Conservation (phyloP, 2,888 invertebrate genomes). For the Carcina quercana region DNA sequence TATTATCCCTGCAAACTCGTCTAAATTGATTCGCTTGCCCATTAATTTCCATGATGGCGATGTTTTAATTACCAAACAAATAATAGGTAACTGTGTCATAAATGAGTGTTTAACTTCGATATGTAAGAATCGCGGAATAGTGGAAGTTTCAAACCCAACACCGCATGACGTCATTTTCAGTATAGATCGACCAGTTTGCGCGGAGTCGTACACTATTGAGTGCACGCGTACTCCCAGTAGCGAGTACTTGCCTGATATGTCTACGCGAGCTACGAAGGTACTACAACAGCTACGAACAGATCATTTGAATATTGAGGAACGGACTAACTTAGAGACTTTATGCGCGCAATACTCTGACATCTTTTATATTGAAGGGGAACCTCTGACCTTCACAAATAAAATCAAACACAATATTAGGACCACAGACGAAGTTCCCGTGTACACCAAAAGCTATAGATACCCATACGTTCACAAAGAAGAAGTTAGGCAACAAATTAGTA, state of each 20-base stretch:
- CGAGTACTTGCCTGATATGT: neutral
- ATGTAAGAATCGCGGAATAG: conserved; percentile 6
- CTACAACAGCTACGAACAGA: conserved; percentile 12
- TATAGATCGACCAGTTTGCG: conserved; percentile 10
- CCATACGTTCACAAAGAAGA: conserved; percentile 14
- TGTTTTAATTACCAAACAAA: conserved; percentile 9
- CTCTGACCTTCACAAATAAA: conserved; percentile 4
- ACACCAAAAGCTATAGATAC: conserved; percentile 14
- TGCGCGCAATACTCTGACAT: conserved; percentile 11
- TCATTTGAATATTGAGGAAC: conserved; percentile 14
- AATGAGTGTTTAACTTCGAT: conserved; percentile 10
- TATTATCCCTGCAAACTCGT: conserved; percentile 15
- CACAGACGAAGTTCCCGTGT: conserved; percentile 13
- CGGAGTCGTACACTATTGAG: conserved; percentile 8
- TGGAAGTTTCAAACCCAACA: conserved; percentile 12
- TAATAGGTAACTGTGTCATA: conserved; percentile 10
- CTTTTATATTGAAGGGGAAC: conserved; percentile 12
- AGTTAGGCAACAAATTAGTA: conserved; percentile 9
- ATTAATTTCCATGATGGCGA: conserved; percentile 16
- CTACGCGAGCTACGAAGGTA: conserved; percentile 8
- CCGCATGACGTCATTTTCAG: conserved; percentile 14
- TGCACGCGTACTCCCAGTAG: conserved; percentile 1
- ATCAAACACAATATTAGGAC: conserved; percentile 14
- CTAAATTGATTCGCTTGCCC: conserved; percentile 15
- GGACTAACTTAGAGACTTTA: conserved; percentile 7